Percentiles rank a stretch among this genome's conserved stretches.
phyloP scores from a whole-genome alignment of 1,140 invertebrate species.

The Brachystomella parvula region DNA sequence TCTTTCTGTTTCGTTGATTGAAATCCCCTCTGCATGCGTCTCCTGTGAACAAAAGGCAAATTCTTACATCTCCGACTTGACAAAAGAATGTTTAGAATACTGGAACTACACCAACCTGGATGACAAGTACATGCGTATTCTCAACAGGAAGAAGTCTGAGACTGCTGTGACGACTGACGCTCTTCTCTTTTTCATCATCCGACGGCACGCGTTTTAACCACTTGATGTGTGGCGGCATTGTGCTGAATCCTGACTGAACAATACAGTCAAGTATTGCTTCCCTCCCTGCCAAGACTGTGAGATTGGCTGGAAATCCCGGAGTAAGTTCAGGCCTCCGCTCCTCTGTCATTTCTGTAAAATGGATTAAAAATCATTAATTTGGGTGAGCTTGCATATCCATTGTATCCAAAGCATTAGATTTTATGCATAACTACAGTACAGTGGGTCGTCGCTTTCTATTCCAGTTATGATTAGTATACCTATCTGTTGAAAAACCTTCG shows the following conservation, averaged over 20 bases:
- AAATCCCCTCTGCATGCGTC: constrained; percentile 29
- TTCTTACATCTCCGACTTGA: not conserved
- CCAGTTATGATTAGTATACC: too few species aligned
- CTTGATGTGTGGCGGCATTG: constrained; percentile 36
- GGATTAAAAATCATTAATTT: constrained; percentile 9
- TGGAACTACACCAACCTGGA: constrained; percentile 25
- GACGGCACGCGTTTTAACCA: constrained; percentile 34
- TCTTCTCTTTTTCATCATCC: constrained; percentile 8
- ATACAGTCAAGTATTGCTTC: constrained; percentile 37
- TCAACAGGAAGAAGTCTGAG: constrained; percentile 28
- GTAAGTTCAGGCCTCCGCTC: constrained; percentile 29
- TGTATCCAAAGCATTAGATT: not conserved
- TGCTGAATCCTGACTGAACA: constrained; percentile 17
- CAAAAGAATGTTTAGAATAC: not conserved
- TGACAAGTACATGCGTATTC: constrained; percentile 36
- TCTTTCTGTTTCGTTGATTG: constrained; percentile 33
- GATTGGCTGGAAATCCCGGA: constrained; percentile 32
- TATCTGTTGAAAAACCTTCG: too few species aligned
- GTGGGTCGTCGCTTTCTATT: too few species aligned
- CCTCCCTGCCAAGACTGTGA: constrained; percentile 26
- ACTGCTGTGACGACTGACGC: constrained; percentile 21
- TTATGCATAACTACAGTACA: too few species aligned
- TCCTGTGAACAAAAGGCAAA: constrained; percentile 27
- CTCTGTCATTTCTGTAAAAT: constrained; percentile 31
- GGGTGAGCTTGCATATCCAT: constrained; percentile 20